Percentiles rank a stretch among this genome's conserved stretches.
These are phyloP conservation scores for Prinia subflava DNA, from an alignment of 2,113 vertebrate species.

Conservation along the genomic window DNA sequence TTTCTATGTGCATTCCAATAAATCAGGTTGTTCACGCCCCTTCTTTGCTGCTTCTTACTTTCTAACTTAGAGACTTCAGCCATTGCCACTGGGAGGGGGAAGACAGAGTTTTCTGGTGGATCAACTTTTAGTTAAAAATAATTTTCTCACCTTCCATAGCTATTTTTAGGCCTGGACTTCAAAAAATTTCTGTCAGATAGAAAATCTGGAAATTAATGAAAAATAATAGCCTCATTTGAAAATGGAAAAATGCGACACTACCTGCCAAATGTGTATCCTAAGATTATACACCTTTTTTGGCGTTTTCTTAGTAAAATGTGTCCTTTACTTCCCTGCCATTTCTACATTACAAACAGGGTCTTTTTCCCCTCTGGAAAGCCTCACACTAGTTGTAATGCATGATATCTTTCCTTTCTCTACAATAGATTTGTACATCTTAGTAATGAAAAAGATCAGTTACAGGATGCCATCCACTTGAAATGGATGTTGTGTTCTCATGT, in stretches of 20 bases:
- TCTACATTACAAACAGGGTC: neutral
- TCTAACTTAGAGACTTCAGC: neutral
- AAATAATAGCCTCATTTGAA: constrained; percentile 62
- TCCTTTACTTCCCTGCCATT: neutral
- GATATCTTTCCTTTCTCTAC: neutral
- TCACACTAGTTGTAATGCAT: neutral
- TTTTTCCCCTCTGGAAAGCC: neutral
- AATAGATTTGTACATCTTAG: neutral
- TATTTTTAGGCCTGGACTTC: neutral
- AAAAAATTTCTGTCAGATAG: neutral
- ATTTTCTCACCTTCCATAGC: neutral
- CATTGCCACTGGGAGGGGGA: neutral
- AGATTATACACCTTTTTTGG: neutral
- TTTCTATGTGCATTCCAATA: neutral
- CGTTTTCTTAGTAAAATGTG: neutral
- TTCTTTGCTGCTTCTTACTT: neutral
- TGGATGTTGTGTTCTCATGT: neutral
- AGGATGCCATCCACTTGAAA: neutral
- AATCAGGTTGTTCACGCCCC: neutral
- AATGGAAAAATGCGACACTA: constrained; percentile 69
- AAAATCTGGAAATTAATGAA: neutral
- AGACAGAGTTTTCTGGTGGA: neutral
- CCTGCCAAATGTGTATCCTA: neutral
- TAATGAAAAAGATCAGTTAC: neutral
- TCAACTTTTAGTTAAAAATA: neutral